These are phyloP conservation scores for Megathymus violae DNA, from an alignment of 1,140 invertebrate genomes.

Conservation along the genomic window DNA sequence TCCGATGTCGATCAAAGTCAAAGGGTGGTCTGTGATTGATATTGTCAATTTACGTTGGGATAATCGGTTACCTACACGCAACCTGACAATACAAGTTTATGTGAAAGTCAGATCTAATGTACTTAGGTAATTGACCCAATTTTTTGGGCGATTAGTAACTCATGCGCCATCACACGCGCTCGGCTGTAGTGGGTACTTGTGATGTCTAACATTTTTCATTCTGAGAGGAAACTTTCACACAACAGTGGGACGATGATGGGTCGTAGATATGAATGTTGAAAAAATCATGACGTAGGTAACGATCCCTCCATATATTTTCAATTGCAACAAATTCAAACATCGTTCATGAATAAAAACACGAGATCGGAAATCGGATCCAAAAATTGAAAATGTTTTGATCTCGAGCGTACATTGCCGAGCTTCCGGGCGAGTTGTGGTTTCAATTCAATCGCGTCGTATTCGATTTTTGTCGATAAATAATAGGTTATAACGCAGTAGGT, in stretches of 20 bases:
- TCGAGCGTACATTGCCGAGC: slow-evolving; percentile 21
- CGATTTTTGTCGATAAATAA: slow-evolving; percentile 26
- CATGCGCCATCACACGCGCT: too few species aligned
- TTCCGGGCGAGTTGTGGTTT: slow-evolving; percentile 30
- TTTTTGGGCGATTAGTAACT: too few species aligned
- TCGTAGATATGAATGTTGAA: too few species aligned
- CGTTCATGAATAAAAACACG: slow-evolving; percentile 3
- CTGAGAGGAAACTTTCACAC: too few species aligned
- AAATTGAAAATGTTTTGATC: slow-evolving; percentile 30
- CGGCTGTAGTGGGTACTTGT: too few species aligned
- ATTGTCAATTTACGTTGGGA: slow-evolving; percentile 30
- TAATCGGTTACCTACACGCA: slow-evolving; percentile 9
- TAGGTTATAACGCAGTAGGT: too few species aligned
- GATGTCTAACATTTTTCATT: too few species aligned
- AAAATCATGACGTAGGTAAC: too few species aligned
- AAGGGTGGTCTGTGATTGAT: slow-evolving; percentile 29
- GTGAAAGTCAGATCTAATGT: too few species aligned
- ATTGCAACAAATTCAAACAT: background rate
- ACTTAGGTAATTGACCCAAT: too few species aligned
- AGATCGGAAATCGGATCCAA: slow-evolving; percentile 14
- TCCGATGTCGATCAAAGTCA: slow-evolving; percentile 23
- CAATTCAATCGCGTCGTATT: slow-evolving; percentile 30
- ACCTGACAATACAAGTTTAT: background rate
- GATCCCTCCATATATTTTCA: too few species aligned
- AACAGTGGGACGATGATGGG: too few species aligned